phyloP scores from a whole-genome alignment of 2,113 vertebrate genomes.

The Oncorhynchus nerka region DNA sequence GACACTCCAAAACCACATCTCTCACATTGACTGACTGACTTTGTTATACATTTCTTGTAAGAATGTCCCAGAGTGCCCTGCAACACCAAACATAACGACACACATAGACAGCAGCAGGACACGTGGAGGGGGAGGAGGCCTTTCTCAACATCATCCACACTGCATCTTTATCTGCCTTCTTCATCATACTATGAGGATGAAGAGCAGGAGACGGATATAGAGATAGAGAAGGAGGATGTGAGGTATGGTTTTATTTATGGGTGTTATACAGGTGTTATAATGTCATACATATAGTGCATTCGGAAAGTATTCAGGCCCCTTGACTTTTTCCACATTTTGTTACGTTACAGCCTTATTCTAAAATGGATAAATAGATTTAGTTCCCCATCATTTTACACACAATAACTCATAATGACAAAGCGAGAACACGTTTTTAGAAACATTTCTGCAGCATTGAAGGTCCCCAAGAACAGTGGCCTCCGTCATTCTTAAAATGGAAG shows the following conservation, averaged over 20 bases:
- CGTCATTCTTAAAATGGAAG: too few relatives aligned
- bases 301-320: background rate
- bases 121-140: background rate
- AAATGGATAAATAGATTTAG: too few relatives aligned
- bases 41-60: conserved; percentile 22
- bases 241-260: conserved; percentile 14
- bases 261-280: too few relatives aligned
- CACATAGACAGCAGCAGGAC: background rate
- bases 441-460: too few relatives aligned
- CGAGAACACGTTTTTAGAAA: too few relatives aligned
- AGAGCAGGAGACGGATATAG: conserved; percentile 28
- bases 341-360: too few relatives aligned
- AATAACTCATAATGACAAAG: too few relatives aligned
- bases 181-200: conserved; percentile 40
- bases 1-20: conserved; percentile 18
- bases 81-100: background rate
- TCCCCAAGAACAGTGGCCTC: too few relatives aligned
- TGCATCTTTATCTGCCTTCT: conserved; percentile 68
- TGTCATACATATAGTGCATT: background rate
- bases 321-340: too few relatives aligned
- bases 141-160: conserved; percentile 29
- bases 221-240: conserved; percentile 23
- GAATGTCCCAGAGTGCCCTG: conserved; percentile 11
- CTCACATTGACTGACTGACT: conserved; percentile 3
- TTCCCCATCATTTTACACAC: too few relatives aligned